A percentile compares a stretch with the other conserved stretches of the same genome.
These are phyloP conservation scores for Bucco capensis DNA, from an alignment of 2,113 vertebrate genomes.

Conservation along the genomic window DNA sequence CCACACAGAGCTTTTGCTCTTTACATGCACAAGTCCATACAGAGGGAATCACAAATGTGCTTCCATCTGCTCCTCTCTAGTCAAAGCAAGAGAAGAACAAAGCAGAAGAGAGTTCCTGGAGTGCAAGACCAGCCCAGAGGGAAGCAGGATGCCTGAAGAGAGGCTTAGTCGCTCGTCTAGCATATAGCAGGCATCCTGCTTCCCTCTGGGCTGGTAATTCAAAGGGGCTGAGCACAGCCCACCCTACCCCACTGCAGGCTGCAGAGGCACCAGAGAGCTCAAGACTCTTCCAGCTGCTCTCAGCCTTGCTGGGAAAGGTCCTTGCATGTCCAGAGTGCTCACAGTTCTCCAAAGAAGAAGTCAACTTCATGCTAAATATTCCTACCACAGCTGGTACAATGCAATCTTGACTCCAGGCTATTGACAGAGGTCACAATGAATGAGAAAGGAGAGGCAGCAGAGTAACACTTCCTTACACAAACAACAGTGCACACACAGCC, in stretches of 20 bases:
- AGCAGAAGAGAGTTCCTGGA: not conserved
- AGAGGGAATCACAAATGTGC: not conserved
- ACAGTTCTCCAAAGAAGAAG: not conserved
- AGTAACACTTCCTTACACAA: not conserved
- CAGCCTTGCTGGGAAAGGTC: not conserved
- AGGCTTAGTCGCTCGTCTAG: too few relatives aligned
- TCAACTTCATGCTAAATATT: not conserved
- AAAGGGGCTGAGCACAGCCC: not conserved
- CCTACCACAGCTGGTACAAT: fast-evolving
- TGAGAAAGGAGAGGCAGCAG: not conserved
- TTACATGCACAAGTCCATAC: fast-evolving
- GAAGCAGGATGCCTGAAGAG: not conserved
- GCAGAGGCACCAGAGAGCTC: not conserved
- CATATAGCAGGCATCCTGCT: too few relatives aligned
- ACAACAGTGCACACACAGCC: not conserved
- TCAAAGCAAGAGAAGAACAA: not conserved
- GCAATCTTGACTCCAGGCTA: not conserved
- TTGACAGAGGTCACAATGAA: not conserved
- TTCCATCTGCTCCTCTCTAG: not conserved
- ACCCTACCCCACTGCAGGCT: not conserved
- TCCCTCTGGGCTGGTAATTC: too few relatives aligned
- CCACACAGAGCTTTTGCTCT: not conserved
- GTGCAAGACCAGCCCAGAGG: not conserved
- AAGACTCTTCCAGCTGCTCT: not conserved
- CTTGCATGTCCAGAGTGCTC: not conserved